phyloP scores from a whole-genome alignment of 2,797 vertebrate genomes.

The Ataeniobius toweri region DNA sequence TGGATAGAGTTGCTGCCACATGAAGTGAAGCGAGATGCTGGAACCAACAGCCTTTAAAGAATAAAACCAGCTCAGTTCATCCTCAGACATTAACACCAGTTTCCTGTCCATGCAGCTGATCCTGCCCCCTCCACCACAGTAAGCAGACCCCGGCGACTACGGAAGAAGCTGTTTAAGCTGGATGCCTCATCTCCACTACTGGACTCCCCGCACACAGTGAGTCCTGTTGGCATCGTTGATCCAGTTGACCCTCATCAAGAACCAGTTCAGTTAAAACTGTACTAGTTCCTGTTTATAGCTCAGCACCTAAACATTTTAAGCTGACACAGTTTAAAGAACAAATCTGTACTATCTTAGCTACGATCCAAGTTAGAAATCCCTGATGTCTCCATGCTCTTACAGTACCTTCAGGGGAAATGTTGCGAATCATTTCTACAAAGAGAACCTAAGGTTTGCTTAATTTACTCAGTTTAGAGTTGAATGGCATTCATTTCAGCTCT shows the following conservation, averaged over 20 bases:
- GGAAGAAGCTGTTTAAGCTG: conserved; percentile 73
- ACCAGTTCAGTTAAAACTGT: not conserved
- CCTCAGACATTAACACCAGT: not conserved
- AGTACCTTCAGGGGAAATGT: not conserved
- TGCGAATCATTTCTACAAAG: not conserved
- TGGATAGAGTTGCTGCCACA: not conserved
- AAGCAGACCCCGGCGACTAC: conserved; percentile 66
- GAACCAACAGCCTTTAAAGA: not conserved
- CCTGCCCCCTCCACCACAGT: conserved; percentile 45
- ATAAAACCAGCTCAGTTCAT: not conserved
- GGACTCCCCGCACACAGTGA: conserved; percentile 66
- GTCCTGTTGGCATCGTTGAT: conserved; percentile 6
- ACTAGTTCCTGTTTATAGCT: not conserved
- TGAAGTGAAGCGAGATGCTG: not conserved
- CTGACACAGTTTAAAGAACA: not conserved
- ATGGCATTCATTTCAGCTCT: not conserved
- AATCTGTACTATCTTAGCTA: too few relatives aligned
- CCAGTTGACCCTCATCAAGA: not conserved
- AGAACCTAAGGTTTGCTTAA: not conserved
- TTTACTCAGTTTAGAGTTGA: not conserved
- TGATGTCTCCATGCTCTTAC: not conserved
- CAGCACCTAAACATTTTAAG: not conserved
- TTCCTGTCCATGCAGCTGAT: conserved; percentile 58
- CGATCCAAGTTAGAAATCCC: not conserved
- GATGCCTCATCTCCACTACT: conserved; percentile 53